These are phyloP conservation scores for Drosophila repleta DNA, from an alignment of 1,140 invertebrate species.

Conservation along the genomic window DNA sequence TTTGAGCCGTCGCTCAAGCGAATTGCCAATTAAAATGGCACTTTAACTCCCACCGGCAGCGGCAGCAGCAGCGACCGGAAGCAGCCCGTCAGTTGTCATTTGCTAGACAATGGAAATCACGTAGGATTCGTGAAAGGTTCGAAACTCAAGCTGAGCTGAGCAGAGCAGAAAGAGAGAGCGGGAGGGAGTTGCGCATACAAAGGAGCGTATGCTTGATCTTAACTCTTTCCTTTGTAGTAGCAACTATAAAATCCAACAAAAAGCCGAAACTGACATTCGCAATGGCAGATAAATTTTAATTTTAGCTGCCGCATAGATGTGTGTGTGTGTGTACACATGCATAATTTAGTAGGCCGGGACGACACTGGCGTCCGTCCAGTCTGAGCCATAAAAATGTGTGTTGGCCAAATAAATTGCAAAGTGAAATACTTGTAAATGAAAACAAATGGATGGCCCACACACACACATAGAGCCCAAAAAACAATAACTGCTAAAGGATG, in stretches of 20 bases:
- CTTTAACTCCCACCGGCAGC: conserved; percentile 2
- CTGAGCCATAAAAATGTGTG: conserved; percentile 77
- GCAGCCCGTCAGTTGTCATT: conserved; percentile 28
- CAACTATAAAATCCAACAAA: conserved; percentile 55
- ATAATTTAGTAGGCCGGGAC: conserved; percentile 61
- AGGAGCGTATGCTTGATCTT: conserved; percentile 41
- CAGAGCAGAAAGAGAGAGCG: too few species aligned
- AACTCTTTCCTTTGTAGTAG: conserved; percentile 35
- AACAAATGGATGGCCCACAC: conserved; percentile 64
- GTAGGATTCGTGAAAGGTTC: not conserved
- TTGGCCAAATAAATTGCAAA: conserved; percentile 75
- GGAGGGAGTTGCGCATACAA: conserved; percentile 14
- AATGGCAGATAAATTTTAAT: conserved; percentile 74
- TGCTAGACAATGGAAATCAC: conserved; percentile 29
- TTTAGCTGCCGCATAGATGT: conserved; percentile 50
- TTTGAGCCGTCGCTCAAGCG: conserved; percentile 35
- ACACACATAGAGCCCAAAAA: conserved; percentile 39
- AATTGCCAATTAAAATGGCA: conserved; percentile 66
- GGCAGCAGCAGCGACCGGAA: conserved; percentile 9
- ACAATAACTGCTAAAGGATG: conserved; percentile 53
- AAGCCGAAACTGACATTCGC: conserved; percentile 30
- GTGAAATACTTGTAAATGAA: conserved; percentile 82
- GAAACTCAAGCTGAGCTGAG: too few species aligned
- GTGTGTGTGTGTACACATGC: conserved; percentile 38
- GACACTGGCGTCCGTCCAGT: conserved; percentile 39